phyloP scores from a whole-genome alignment of 2,113 vertebrate genomes.

The Sapayoa aenigma region DNA sequence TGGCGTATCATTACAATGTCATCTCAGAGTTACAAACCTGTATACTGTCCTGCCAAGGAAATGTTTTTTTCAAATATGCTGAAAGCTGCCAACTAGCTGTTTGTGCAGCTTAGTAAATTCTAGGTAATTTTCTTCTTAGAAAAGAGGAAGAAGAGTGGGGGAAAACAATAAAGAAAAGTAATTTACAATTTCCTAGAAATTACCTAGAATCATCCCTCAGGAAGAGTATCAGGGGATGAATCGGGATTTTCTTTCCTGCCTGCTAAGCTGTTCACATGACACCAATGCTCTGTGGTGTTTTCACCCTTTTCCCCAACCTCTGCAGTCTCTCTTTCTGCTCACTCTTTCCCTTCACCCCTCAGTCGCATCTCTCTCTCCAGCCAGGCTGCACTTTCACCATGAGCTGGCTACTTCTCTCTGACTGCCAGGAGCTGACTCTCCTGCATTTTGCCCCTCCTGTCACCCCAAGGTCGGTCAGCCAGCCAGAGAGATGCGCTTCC shows the following conservation, averaged over 20 bases:
- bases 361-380: accelerated
- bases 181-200: neutral
- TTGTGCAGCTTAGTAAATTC: conserved; percentile 40
- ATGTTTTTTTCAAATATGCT: conserved; percentile 17
- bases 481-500: neutral
- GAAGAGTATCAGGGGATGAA: neutral
- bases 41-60: neutral
- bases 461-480: neutral
- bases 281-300: accelerated
- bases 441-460: neutral
- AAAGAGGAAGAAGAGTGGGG: neutral
- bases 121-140: conserved; percentile 38
- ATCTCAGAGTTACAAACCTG: neutral
- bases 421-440: neutral
- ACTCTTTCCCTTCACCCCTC: neutral
- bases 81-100: conserved; percentile 22
- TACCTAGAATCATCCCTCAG: neutral
- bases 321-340: neutral
- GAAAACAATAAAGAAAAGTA: neutral
- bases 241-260: neutral
- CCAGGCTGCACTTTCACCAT: neutral
- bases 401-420: neutral
- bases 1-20: neutral
- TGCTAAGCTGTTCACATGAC: neutral
- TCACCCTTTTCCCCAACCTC: neutral